Evolutionary conservation across 2,113 vertebrate species (phyloP).

Genomic region (Chinchilla lanigera): DNA sequence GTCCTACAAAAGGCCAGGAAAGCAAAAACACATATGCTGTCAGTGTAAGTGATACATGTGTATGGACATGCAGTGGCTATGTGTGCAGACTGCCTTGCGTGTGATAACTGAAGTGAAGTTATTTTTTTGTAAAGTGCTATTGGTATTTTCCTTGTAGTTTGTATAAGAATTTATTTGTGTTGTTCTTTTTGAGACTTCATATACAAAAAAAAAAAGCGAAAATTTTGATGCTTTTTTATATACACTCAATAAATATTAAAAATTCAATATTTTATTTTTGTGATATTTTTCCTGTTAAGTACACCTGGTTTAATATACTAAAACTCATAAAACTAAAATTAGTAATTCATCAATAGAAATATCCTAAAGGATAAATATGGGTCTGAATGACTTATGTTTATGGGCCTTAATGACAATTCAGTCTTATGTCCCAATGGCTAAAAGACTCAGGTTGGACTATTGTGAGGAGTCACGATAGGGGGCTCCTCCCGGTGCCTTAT

Average conservation of each 20-base stretch:
- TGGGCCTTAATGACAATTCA: background rate
- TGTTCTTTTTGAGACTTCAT: too few species aligned
- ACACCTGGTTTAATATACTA: background rate
- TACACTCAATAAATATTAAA: background rate
- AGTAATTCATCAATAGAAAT: background rate
- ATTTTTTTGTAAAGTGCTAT: background rate
- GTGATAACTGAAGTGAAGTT: background rate
- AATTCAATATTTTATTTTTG: background rate
- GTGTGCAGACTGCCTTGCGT: background rate
- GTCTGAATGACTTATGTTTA: background rate
- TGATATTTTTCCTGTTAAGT: background rate
- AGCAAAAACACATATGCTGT: background rate
- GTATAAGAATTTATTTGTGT: too few species aligned
- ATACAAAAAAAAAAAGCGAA: background rate
- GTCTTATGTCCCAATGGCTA: background rate
- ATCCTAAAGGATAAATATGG: background rate
- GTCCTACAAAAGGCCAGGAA: background rate
- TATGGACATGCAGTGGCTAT: background rate
- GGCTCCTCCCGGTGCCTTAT: background rate
- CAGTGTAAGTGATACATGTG: background rate
- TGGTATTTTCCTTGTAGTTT: too few species aligned
- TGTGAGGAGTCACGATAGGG: background rate
- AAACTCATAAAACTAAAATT: background rate
- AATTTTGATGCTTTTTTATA: background rate
- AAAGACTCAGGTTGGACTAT: background rate